Evolutionary conservation across 2,797 vertebrate genomes (phyloP).

Genomic region (Benthosema pterotum): DNA sequence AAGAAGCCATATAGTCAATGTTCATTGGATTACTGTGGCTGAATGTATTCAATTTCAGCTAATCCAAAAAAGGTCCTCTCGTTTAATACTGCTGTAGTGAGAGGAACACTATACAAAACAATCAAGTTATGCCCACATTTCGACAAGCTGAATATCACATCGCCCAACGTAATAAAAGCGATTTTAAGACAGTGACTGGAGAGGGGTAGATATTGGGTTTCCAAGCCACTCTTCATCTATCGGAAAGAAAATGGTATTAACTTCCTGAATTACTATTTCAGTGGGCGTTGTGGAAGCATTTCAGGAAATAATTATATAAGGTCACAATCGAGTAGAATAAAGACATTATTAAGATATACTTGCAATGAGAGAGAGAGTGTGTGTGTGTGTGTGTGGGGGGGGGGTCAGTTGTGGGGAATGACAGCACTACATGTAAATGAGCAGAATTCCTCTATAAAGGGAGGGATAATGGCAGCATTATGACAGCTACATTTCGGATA

Average conservation of each 20-base stretch:
- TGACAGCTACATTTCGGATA: too few relatives aligned
- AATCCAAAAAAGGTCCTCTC: not conserved
- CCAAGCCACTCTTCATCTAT: conserved; percentile 27
- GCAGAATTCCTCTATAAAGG: not conserved
- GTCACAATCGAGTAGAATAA: too few relatives aligned
- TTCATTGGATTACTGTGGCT: conserved; percentile 21
- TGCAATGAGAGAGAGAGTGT: not conserved
- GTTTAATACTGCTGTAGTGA: conserved; percentile 13
- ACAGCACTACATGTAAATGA: not conserved
- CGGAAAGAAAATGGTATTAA: conserved; percentile 17
- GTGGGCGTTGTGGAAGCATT: not conserved
- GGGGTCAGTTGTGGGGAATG: too few relatives aligned
- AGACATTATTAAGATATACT: too few relatives aligned
- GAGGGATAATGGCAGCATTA: not conserved
- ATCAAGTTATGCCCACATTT: conserved; percentile 47
- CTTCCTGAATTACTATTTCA: not conserved
- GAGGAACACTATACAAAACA: conserved; percentile 8
- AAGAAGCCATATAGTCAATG: not conserved
- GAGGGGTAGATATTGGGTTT: conserved; percentile 24
- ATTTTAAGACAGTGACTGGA: conserved; percentile 9
- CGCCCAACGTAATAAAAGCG: conserved; percentile 33
- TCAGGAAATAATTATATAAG: conserved; percentile 8
- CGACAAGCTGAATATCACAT: conserved; percentile 18
- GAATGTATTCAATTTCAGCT: conserved; percentile 38
- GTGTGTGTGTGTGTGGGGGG: too few relatives aligned